Evolutionary conservation across 2,888 invertebrate species (phyloP).

Genomic region (Hypercompe scribonia): DNA sequence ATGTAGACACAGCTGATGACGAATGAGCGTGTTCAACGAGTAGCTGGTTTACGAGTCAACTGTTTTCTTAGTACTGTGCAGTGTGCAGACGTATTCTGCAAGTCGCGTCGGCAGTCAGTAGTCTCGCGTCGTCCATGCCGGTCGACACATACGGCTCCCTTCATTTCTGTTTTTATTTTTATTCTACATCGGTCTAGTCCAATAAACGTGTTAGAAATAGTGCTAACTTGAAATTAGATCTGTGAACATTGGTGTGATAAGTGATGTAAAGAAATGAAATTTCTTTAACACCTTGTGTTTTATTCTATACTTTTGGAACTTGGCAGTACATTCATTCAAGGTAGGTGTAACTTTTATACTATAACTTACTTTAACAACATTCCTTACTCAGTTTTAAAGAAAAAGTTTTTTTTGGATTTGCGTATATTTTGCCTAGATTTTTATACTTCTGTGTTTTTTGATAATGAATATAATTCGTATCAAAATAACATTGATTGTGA

Average conservation of each 20-base stretch:
- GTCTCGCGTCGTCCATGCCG: conserved; percentile 65
- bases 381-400: background rate
- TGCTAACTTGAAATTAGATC: conserved; percentile 38
- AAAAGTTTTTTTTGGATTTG: background rate
- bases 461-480: background rate
- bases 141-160: conserved; percentile 57
- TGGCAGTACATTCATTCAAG: conserved; percentile 55
- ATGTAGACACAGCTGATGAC: conserved; percentile 47
- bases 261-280: conserved; percentile 44
- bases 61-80: background rate
- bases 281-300: conserved; percentile 32
- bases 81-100: conserved; percentile 19
- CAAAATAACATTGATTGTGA: background rate
- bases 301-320: conserved; percentile 43
- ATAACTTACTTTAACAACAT: conserved; percentile 40
- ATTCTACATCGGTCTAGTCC: conserved; percentile 28
- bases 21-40: conserved; percentile 35
- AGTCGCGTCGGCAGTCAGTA: conserved; percentile 62
- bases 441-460: background rate
- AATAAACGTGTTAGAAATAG: conserved; percentile 55
- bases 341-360: conserved; percentile 50
- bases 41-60: conserved; percentile 31
- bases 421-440: background rate
- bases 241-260: conserved; percentile 51
- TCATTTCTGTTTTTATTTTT: conserved; percentile 29